These are phyloP conservation scores for Drosophila atroscutellata DNA, from an alignment of 2,888 invertebrate species.

Conservation along the genomic window DNA sequence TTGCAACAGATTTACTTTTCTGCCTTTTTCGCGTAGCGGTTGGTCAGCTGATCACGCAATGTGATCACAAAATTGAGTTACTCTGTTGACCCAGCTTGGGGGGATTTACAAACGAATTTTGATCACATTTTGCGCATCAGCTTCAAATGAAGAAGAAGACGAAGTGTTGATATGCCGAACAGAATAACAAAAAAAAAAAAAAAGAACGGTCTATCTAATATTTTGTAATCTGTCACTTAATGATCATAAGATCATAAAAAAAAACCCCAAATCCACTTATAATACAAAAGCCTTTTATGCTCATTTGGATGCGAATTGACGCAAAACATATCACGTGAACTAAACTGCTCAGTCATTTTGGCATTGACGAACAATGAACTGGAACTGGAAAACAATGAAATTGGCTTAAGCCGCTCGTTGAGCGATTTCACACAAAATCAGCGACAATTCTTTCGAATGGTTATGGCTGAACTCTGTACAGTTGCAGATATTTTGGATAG, in stretches of 20 bases:
- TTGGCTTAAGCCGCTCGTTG: background rate
- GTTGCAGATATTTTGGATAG: background rate
- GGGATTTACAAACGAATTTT: conserved; percentile 20
- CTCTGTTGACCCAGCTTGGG: background rate
- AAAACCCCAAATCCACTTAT: conserved; percentile 25
- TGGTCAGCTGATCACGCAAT: conserved; percentile 18
- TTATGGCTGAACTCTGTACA: background rate
- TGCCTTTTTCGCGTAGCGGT: background rate
- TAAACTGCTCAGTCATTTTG: conserved; percentile 23
- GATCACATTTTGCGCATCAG: conserved; percentile 14
- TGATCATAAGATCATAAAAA: conserved; percentile 37
- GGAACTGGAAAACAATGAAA: background rate
- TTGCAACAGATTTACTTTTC: background rate
- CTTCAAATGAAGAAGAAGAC: background rate
- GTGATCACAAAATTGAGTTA: background rate
- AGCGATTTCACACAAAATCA: background rate
- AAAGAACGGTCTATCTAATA: conserved; percentile 29
- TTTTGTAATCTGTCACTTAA: conserved; percentile 53
- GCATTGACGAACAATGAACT: conserved; percentile 1
- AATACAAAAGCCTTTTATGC: conserved; percentile 9
- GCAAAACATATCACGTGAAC: conserved; percentile 30
- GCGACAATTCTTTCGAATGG: background rate
- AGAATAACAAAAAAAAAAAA: background rate
- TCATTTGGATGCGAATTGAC: conserved; percentile 35
- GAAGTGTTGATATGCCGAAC: background rate